These are phyloP conservation scores for Drosophila demipolita DNA, from an alignment of 2,888 invertebrate species.

Conservation along the genomic window DNA sequence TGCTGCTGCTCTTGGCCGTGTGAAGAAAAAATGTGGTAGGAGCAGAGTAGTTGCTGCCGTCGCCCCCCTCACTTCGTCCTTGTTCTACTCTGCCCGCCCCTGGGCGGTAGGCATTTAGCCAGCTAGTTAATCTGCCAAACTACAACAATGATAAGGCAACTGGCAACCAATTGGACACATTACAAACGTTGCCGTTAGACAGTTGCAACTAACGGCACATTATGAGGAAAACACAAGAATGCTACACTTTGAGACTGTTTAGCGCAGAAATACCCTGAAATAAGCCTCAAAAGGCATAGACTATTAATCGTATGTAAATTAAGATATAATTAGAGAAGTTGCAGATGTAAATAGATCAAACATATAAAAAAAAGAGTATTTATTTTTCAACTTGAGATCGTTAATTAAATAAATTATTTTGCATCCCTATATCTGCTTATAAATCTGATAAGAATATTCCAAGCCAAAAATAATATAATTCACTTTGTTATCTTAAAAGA, in stretches of 20 bases:
- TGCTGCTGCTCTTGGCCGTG: slow-evolving; percentile 28
- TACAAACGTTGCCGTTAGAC: slow-evolving; percentile 74
- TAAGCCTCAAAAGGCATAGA: neutral
- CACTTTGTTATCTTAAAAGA: neutral
- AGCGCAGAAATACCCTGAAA: neutral
- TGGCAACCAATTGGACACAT: slow-evolving; percentile 61
- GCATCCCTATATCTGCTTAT: neutral
- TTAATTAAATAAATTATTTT: neutral
- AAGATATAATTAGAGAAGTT: neutral
- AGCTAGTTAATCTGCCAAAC: slow-evolving; percentile 41
- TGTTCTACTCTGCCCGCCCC: slow-evolving; percentile 11
- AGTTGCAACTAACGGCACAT: slow-evolving; percentile 59
- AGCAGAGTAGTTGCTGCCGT: slow-evolving; percentile 37
- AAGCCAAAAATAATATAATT: too few relatives aligned
- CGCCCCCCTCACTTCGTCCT: neutral
- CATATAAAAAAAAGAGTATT: neutral
- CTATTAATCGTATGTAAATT: neutral
- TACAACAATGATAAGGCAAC: slow-evolving; percentile 55
- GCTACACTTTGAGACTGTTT: neutral
- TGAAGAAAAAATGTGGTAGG: slow-evolving; percentile 58
- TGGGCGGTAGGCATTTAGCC: slow-evolving; percentile 23
- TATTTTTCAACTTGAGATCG: neutral
- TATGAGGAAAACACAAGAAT: slow-evolving; percentile 38
- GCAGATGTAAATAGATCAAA: neutral
- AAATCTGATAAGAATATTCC: too few relatives aligned